Base-by-base conservation (phyloP, 2,888 invertebrate species). In the Scrobipalpa atriplicella region DNA sequence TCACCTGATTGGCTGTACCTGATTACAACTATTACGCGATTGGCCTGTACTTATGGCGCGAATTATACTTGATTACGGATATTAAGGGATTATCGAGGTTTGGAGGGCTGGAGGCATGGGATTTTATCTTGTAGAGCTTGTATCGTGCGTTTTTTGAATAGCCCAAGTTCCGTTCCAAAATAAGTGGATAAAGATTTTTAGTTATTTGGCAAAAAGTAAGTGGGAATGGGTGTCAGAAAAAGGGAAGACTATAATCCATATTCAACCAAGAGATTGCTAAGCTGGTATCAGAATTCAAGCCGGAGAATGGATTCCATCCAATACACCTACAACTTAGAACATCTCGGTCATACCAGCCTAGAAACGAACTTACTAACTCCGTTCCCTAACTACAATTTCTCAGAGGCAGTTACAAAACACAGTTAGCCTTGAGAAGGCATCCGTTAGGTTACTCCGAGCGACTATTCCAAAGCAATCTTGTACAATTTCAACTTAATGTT, bases 21-120 rank as follows among this genome's bases (percentile, higher is more conserved):
- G 72, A 78, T 79, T 76, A 73, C 73, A 67, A 71, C 74, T 73
- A 77, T 78, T 77, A 75, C 73, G 47, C 64, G 38, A 64, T 64
- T 64, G 64, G 64, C 9, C 64, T 51, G 51, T 38, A 13, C 41
- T 64, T 38, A 64, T 56, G 56, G 38, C 64, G n/a, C 39, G 64
- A 64, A 64, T 64, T 70, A 68, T 66, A 36, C 64, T 58, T 71
- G 73, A 78, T 76, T 77, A 73, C 76, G 10, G 69, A 70, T 72
- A 76, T 78, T 76, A 77, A 70, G 70, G 70, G 72, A 66, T 71
- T 72, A 74, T 73, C 71, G 71, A 70, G 71, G 56, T n/a, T 58
- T 36, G 9, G 11, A 54, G 38, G 39, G 21, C 41, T 41, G 61
- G 29, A 41, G 61, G 61, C 61, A 41, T 61, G 61, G 19, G 61